A percentile compares a stretch with the other conserved stretches of the same genome.
Conservation (phyloP, 2,888 invertebrate species). For the Drosophila colorata region DNA sequence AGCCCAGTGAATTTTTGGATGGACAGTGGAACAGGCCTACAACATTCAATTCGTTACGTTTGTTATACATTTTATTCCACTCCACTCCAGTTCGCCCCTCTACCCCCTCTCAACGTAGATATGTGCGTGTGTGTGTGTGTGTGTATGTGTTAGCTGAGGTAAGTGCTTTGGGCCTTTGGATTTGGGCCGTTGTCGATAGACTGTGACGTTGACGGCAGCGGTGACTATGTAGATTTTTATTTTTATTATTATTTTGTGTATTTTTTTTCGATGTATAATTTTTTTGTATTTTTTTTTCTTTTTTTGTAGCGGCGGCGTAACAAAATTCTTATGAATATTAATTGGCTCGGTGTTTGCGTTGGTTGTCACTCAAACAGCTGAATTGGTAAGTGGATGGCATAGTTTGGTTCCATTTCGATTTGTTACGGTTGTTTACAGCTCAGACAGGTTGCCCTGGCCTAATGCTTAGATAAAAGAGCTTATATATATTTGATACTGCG, state of each 20-base stretch:
- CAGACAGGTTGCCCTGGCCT: slow-evolving; percentile 42
- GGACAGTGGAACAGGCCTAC: slow-evolving; percentile 55
- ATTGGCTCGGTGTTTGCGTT: slow-evolving; percentile 72
- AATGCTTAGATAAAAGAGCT: slow-evolving; percentile 8
- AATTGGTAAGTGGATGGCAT: slow-evolving; percentile 52
- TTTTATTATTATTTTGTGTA: slow-evolving; percentile 47
- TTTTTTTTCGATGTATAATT: slow-evolving; percentile 11
- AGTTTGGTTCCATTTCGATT: slow-evolving; percentile 52
- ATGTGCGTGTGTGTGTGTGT: slow-evolving; percentile 13
- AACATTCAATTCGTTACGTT: slow-evolving; percentile 77
- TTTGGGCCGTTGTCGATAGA: slow-evolving; percentile 43
- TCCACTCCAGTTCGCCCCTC: slow-evolving; percentile 17
- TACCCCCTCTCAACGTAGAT: slow-evolving; percentile 7
- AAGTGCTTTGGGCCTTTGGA: slow-evolving; percentile 62
- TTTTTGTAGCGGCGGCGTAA: slow-evolving; percentile 65
- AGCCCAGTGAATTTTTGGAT: slow-evolving; percentile 33
- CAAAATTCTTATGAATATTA: slow-evolving; percentile 80
- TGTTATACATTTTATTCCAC: slow-evolving; percentile 73
- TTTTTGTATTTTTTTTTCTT: slow-evolving; percentile 19
- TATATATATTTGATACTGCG: background rate
- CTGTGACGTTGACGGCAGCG: slow-evolving; percentile 48
- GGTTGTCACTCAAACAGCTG: slow-evolving; percentile 66
- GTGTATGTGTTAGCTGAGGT: slow-evolving; percentile 56
- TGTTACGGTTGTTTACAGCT: slow-evolving; percentile 50
- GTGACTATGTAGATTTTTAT: slow-evolving; percentile 62